Evolutionary conservation across 2,888 invertebrate genomes (phyloP).

Genomic region (Drosophila ezoana): DNA sequence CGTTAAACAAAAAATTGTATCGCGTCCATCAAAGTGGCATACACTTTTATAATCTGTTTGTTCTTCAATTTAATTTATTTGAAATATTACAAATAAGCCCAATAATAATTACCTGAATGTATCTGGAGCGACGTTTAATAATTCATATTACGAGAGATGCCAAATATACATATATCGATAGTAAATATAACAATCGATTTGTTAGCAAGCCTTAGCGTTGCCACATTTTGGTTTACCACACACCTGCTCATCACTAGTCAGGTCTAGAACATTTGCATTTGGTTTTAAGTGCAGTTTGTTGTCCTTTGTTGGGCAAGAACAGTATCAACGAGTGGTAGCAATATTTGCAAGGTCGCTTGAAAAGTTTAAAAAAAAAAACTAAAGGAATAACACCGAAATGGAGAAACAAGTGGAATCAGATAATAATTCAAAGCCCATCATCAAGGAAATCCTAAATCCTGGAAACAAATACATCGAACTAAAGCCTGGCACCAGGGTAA

Average conservation of each 20-base stretch:
- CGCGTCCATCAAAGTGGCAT: no score
- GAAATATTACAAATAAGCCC: no score
- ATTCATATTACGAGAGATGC: no score
- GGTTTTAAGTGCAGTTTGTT: constrained; percentile 24
- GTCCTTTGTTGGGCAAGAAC: constrained; percentile 13
- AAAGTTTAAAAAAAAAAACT: neutral
- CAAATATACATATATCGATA: constrained; percentile 11
- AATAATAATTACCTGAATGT: no score
- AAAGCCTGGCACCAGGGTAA: constrained; percentile 90
- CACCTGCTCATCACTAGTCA: constrained; percentile 21
- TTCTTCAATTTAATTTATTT: no score
- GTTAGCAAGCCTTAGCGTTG: neutral
- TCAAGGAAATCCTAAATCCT: constrained; percentile 88
- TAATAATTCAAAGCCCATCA: constrained; percentile 46
- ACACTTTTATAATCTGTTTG: no score
- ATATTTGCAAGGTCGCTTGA: neutral
- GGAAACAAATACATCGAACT: constrained; percentile 89
- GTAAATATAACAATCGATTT: constrained; percentile 3
- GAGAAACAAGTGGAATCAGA: constrained; percentile 40
- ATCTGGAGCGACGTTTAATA: no score
- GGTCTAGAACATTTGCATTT: constrained; percentile 33
- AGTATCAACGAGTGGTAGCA: neutral
- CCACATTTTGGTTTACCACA: neutral
- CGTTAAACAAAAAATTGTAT: no score
- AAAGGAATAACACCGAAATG: constrained; percentile 23